Evolutionary conservation across 2,797 vertebrate genomes (phyloP).

Genomic region (Spizella passerina): DNA sequence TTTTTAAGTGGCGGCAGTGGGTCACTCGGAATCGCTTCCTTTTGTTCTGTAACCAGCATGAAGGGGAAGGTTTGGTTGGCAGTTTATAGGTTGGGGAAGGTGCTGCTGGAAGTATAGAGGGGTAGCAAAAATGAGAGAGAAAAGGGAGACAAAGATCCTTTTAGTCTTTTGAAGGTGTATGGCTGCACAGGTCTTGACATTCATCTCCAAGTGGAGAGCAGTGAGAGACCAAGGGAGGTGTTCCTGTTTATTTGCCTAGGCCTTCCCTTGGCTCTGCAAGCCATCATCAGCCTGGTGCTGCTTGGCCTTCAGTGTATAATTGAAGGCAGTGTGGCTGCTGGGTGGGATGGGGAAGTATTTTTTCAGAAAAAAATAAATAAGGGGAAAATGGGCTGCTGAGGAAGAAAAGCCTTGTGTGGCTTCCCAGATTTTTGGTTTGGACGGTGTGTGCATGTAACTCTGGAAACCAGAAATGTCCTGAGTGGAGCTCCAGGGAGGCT

Average conservation of each 20-base stretch:
- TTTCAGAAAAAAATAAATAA: slow-evolving; percentile 61
- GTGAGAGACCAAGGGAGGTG: neutral
- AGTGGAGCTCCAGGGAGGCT: neutral
- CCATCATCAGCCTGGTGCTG: slow-evolving; percentile 34
- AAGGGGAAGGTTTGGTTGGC: slow-evolving; percentile 76
- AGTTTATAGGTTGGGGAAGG: slow-evolving; percentile 59
- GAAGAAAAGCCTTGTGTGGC: slow-evolving; percentile 46
- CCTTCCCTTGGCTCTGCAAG: neutral
- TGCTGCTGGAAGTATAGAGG: neutral
- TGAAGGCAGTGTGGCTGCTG: slow-evolving; percentile 57
- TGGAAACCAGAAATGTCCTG: neutral
- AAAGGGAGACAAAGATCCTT: slow-evolving; percentile 77
- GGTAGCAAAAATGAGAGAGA: slow-evolving; percentile 18
- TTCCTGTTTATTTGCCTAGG: slow-evolving; percentile 17
- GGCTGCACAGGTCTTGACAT: slow-evolving; percentile 3
- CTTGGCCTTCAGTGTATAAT: slow-evolving; percentile 61
- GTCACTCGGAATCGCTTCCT: neutral
- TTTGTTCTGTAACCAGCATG: slow-evolving; percentile 71
- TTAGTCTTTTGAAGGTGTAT: slow-evolving; percentile 58
- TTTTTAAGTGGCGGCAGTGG: neutral
- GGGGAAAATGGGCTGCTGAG: slow-evolving; percentile 44
- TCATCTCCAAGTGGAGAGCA: slow-evolving; percentile 29
- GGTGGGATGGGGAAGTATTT: slow-evolving; percentile 57
- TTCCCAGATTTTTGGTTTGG: slow-evolving; percentile 70
- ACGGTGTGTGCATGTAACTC: neutral